Evolutionary conservation across 2,888 invertebrate genomes (phyloP), one percentile per base, ranked within the genome.

Genomic region (Coecobrya sp.): DNA sequence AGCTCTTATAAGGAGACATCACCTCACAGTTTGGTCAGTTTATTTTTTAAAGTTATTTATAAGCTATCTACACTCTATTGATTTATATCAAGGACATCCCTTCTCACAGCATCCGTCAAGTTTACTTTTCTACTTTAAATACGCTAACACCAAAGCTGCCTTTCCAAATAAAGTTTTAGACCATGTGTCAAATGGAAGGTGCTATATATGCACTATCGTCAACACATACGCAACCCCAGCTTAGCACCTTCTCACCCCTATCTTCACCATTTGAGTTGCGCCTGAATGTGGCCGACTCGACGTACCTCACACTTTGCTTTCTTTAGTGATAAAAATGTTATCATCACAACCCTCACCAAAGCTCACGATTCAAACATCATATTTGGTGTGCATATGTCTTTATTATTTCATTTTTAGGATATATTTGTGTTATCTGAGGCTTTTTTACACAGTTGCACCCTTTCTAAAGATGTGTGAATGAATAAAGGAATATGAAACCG

Each of bases 101-200:
- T 59, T 25, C 52, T 36, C 82, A 36, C n/a, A 30, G n/a, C 82
- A 27, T 62, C n/a, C n/a, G 82, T 81, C 82, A 55, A 82, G 82
- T 82, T 55, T 82, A 52, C 79, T 79, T 79, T 79, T 52, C 76
- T 79, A 49, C 52, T 79, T 79, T 79, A 52, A 52, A 52, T 42
- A 76, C 19, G 19, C n/a, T 42, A 25, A 25, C 49, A 22, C 45
- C 16, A n/a, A 42, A 36, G 73, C 42, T 42, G 73, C 42, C 19
- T 73, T 0, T 73, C 5, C 25, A 62, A 62, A 62, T 25, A 62
- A 25, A 52, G 36, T 36, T 36, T 36, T 7, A 36, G 1, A 11
- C n/a, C 52, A 52, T 2, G 11, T 52, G 52, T 52, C 52, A 52
- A 52, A 16, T 52, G 52, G 52, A 52, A 52, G 52, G 52, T 52